phyloP scores from a whole-genome alignment of 1,140 invertebrate genomes.

The Dryas iulia region DNA sequence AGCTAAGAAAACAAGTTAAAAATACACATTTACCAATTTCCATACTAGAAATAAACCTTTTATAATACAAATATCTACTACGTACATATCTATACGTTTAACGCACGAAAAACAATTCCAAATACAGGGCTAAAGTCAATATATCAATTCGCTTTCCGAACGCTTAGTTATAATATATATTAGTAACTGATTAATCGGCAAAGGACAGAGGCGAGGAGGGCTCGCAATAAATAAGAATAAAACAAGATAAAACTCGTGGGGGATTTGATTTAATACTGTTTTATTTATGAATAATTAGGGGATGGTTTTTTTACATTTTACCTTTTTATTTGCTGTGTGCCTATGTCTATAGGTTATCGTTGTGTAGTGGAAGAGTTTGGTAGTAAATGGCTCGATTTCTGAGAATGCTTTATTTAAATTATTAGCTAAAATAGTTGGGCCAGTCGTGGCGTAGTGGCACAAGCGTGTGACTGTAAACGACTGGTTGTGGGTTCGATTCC shows the following conservation, averaged over 20 bases:
- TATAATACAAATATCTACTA: background rate
- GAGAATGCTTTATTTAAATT: no score
- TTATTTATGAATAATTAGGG: conserved; percentile 20
- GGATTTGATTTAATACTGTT: conserved; percentile 18
- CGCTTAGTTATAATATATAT: conserved; percentile 19
- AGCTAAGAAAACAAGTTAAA: no score
- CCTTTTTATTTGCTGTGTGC: no score
- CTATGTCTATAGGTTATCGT: no score
- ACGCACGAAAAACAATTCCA: background rate
- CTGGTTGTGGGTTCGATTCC: no score
- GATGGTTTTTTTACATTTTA: background rate
- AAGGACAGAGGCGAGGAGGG: conserved; percentile 41
- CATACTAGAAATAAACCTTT: no score
- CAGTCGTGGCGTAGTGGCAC: no score
- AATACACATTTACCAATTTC: no score
- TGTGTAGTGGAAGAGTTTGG: no score
- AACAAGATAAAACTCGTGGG: conserved; percentile 19
- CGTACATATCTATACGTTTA: background rate
- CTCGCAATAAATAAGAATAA: conserved; percentile 50
- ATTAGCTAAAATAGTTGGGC: no score
- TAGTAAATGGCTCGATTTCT: no score
- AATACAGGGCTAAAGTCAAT: background rate
- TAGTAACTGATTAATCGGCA: conserved; percentile 47
- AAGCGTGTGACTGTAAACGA: no score
- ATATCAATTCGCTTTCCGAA: conserved; percentile 1